A percentile compares a stretch with the other conserved stretches of the same genome.
Evolutionary conservation across 2,888 invertebrate genomes (phyloP).

Genomic region (Drosophila infuscata): DNA sequence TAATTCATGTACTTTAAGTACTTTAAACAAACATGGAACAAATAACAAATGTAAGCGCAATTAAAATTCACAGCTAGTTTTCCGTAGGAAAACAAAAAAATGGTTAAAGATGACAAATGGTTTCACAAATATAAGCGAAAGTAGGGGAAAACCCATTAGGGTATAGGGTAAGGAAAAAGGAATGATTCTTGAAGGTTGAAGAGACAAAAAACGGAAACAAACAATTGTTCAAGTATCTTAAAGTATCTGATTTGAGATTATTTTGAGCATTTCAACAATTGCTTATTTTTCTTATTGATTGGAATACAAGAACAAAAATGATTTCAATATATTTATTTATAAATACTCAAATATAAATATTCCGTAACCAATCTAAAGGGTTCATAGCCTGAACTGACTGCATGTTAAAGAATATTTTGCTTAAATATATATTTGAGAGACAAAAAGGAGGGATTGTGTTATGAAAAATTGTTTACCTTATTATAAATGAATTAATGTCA

Average conservation of each 20-base stretch:
- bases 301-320: not conserved
- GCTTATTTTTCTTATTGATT: not conserved
- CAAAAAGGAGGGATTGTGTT: not conserved
- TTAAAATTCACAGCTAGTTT: not conserved
- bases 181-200: not conserved
- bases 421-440: not conserved
- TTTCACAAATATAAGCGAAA: conserved; percentile 4
- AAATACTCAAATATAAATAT: not conserved
- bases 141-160: not conserved
- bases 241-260: not conserved
- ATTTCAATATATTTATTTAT: not conserved
- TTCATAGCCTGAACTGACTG: not conserved
- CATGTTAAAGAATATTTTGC: not conserved
- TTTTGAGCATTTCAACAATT: not conserved
- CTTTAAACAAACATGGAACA: not conserved
- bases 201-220: not conserved
- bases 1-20: too few relatives aligned
- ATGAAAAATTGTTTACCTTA: not conserved
- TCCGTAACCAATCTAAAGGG: not conserved
- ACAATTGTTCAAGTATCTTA: not conserved
- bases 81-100: conserved; percentile 4
- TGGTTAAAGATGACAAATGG: conserved; percentile 41
- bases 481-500: not conserved
- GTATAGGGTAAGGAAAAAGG: not conserved
- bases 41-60: conserved; percentile 6